Base-by-base conservation (phyloP, 2,113 vertebrate genomes). In the Brachypodius melanocephalos region DNA sequence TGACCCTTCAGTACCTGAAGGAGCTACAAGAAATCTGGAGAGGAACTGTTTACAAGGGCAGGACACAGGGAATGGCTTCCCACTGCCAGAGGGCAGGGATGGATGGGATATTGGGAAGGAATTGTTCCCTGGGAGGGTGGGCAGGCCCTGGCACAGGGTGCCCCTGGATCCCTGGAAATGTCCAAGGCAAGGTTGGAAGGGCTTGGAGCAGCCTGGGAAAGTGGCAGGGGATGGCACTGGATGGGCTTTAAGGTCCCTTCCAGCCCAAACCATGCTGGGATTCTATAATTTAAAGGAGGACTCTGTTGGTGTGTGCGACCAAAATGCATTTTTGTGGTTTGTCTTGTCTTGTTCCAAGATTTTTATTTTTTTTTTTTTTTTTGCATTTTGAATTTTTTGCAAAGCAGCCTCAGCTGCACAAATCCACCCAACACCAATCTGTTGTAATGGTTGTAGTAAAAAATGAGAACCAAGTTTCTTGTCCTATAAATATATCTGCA, bases 81-180 rank as follows among this genome's bases (percentile, higher is more conserved):
- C 12, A 69, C 0, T 49, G 24, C 7, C 66, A 82, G 31, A 69
- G 65, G 54, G 14, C 43, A 69, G 36, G 12, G 15, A 0, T 12
- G 1, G 54, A 29, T 34, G 31, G 43, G 24, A 49, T 42, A 5
- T 6, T 69, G 79, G 43, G 65, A 0, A 42, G 45, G 24, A 51
- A 82, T 69, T 40, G 13, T 34, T 59, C 18, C 34, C 66, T 51
- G 31, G 7, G 0, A 69, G 54, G 25, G 19, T 34, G 66, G 45
- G 7, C 3, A 51, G 36, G 54, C 54, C 54, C 65, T 82, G 78
- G 65, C 29, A 32, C 52, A 49, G 78, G 42, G 24, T 48, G 34
- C 55, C 36, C 55, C 45, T 68, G 77, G 28, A 82, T 61, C 66
- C 55, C 66, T 61, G 79, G 55, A 0, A 83, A 38, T 52, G 31